Conservation (phyloP, 2,888 invertebrate genomes). For the Stenodema calcarata region DNA sequence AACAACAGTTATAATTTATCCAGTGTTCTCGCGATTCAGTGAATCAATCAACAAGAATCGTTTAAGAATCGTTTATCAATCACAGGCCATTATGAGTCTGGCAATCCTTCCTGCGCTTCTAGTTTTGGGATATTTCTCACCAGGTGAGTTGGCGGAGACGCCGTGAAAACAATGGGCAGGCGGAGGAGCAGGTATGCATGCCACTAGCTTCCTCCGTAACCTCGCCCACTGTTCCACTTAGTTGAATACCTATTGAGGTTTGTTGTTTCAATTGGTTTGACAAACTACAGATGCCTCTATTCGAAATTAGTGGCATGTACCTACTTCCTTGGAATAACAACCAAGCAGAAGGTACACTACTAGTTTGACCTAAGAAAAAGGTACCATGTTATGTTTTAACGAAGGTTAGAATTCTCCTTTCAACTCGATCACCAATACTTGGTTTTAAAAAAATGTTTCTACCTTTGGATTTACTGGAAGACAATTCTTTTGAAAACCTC, state of each 20-base stretch:
- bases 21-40: background rate
- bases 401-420: no score
- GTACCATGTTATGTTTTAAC: no score
- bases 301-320: no score
- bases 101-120: conserved; percentile 29
- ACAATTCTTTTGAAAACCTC: no score
- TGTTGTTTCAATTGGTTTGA: no score
- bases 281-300: no score
- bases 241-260: background rate
- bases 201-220: background rate
- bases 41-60: background rate
- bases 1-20: background rate
- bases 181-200: background rate
- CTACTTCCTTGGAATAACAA: no score
- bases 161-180: background rate
- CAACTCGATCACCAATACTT: no score
- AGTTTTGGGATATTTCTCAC: conserved; percentile 28
- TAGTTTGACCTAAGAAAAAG: no score
- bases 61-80: background rate
- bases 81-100: background rate
- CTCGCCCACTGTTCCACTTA: background rate
- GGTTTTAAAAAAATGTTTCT: no score
- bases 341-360: no score
- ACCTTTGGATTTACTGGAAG: no score
- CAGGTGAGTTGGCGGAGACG: conserved; percentile 17